Evolutionary conservation across 2,113 vertebrate genomes (phyloP).

Genomic region (Eurystomus gularis): DNA sequence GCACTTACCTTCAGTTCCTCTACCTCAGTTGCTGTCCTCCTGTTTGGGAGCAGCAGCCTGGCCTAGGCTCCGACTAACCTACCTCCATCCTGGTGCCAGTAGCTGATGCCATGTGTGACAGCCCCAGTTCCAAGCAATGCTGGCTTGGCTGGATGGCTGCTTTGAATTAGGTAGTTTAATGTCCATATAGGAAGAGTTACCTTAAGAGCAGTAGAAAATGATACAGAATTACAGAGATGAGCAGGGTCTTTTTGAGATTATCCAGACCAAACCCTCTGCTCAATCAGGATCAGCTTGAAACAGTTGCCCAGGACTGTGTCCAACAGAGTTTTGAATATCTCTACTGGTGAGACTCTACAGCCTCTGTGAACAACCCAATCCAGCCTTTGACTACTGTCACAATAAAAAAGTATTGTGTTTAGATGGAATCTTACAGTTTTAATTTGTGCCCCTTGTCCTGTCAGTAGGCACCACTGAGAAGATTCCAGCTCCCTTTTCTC

Average conservation of each 20-base stretch:
- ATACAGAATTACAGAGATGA: background rate
- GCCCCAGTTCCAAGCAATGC: background rate
- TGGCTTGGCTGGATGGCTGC: background rate
- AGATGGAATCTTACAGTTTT: background rate
- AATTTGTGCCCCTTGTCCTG: background rate
- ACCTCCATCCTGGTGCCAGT: background rate
- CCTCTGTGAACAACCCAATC: background rate
- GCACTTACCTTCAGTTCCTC: background rate
- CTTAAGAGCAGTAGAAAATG: background rate
- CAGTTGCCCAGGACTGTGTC: background rate
- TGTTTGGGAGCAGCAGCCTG: background rate
- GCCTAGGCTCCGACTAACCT: background rate
- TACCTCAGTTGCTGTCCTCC: background rate
- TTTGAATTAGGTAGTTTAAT: fast-evolving
- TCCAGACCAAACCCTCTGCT: background rate
- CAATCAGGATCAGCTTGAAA: background rate
- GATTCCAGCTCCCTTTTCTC: background rate
- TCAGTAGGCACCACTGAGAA: background rate
- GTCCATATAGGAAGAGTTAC: background rate
- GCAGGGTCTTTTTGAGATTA: background rate
- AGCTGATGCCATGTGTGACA: background rate
- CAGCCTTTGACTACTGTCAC: background rate
- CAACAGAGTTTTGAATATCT: background rate
- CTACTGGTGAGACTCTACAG: background rate
- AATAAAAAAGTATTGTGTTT: background rate